Evolutionary conservation across 1,140 invertebrate genomes (phyloP), one percentile per base, ranked within the genome.

Genomic region (Bombus polaris): DNA sequence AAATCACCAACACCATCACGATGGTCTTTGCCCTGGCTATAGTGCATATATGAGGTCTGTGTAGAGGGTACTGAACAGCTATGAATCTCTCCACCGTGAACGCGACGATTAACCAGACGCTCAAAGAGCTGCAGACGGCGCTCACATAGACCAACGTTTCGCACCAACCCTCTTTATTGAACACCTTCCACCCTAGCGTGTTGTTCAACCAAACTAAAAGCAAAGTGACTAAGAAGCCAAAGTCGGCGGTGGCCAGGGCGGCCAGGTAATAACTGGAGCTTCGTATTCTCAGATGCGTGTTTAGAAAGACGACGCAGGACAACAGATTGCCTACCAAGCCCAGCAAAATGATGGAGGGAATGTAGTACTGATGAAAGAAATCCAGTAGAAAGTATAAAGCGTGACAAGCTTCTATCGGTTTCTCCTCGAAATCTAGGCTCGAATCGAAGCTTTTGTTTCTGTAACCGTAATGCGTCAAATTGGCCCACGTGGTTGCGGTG

Each of bases 51-150:
- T 95, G 94, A 5, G 96, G 96, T 15, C 96, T 93, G 42, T 96
- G 96, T 15, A 97, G 93, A 0, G 97, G 97, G 89, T 97, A 96
- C 86, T 97, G 96, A 0, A 97, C 96, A 1, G 97, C 96, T 70
- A 97, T 96, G 92, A 96, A 97, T 62, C 97, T 91, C 87, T 97
- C 97, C 0, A 97, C 95, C 0, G 97, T 97, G 91, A 97, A 97
- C 5, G 96, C 96, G 10, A 97, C 96, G 35, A 96, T 96, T 13
- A 96, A 92, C 96, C 96, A 97, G 15, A 96, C 96, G 85, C 95
- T 96, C 0, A 97, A 89, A 42, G 96, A 96, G 85, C 96, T 96
- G 85, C 95, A 96, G 0, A 96, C 96, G 66, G 96, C 96, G 70
- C 95, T 95, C 0, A 96, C 89, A 89, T 96, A 97, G 6, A 96